Evolutionary conservation across 2,797 vertebrate genomes (phyloP), one percentile per base, ranked within the genome.

Genomic region (Typhlichthys subterraneus): DNA sequence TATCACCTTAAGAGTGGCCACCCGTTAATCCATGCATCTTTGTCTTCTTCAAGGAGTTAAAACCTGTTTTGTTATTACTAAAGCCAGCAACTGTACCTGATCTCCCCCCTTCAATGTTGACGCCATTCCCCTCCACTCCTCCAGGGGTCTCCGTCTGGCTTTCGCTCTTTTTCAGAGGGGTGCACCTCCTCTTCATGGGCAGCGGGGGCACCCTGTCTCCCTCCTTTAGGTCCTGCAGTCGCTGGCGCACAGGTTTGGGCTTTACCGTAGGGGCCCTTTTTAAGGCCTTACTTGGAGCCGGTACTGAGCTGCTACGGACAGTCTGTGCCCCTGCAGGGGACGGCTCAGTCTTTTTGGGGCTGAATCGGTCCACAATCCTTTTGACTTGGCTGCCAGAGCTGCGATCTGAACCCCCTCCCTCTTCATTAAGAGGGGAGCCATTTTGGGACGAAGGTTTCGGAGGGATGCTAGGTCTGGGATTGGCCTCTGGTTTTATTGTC

Each of bases 341-440:
- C 0, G 1, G 0, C 5, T 2, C 17, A 0, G 12, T 2, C 3
- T 85, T 81, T 17, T 87, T 69, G 53, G 79, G 80, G 73, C 75
- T 90, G 10, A 94, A 92, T 60, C 75, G 88, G 62, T 70, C 83
- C 31, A 92, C 90, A 1, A 93, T 93, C 3, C 80, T 81, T 65
- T 89, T 91, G 10, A 94, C 91, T 14, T 92, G 92, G 13, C 88
- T 91, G 0, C 65, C 78, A 2, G 84, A 52, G 1, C 1, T 15
- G 13, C 50, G 65, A 0, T 17, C 7, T 0, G 14, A 2, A 47
- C 57, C 17, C 33, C 11, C 57, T 3, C n/a, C 13, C 3, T 83
- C 75, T 7, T 31, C 59, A 1, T 5, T 63, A 13, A 72, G 67
- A 8, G 76, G 48, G 29, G 79, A 49, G 63, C 29, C n/a, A 12